A percentile compares a stretch with the other conserved stretches of the same genome.
Conservation (phyloP, 2,888 invertebrate genomes). For the Aethes cnicana region DNA sequence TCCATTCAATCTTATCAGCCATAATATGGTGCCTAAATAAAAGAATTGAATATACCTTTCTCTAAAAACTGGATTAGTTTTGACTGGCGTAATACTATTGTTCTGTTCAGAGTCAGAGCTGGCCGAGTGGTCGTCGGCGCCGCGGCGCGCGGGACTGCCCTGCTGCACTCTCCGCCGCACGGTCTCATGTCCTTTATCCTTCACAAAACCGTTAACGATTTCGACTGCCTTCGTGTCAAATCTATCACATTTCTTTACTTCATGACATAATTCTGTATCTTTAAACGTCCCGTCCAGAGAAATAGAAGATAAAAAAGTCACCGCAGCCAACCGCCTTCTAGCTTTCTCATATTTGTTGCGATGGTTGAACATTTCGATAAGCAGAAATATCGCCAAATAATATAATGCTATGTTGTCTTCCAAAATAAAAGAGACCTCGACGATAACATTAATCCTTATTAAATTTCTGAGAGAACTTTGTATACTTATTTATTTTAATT, state of each 20-base stretch:
- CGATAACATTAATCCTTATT: too few species aligned
- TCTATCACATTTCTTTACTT: slow-evolving; percentile 57
- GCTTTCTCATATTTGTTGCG: slow-evolving; percentile 84
- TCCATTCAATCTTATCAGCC: too few species aligned
- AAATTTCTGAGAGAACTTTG: too few species aligned
- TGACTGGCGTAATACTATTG: slow-evolving; percentile 85
- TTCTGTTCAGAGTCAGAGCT: slow-evolving; percentile 90
- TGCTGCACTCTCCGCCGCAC: slow-evolving; percentile 59
- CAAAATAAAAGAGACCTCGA: too few species aligned
- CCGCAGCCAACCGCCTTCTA: slow-evolving; percentile 93
- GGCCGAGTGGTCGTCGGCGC: slow-evolving; percentile 81
- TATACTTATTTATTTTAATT: too few species aligned
- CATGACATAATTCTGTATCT: slow-evolving; percentile 80
- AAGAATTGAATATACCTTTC: slow-evolving; percentile 82
- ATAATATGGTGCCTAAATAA: too few species aligned
- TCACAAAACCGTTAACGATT: slow-evolving; percentile 48
- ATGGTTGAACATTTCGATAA: slow-evolving; percentile 59
- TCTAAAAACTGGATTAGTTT: slow-evolving; percentile 76
- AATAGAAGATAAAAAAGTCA: slow-evolving; percentile 97
- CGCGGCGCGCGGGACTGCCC: slow-evolving; percentile 61
- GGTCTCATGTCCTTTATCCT: slow-evolving; percentile 51
- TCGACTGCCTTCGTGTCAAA: slow-evolving; percentile 45
- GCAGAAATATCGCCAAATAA: neutral
- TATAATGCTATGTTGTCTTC: too few species aligned
- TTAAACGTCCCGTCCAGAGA: slow-evolving; percentile 95